Base-by-base conservation (phyloP, 92 coral and sea anemone species). In the Phenganax subtilis region DNA sequence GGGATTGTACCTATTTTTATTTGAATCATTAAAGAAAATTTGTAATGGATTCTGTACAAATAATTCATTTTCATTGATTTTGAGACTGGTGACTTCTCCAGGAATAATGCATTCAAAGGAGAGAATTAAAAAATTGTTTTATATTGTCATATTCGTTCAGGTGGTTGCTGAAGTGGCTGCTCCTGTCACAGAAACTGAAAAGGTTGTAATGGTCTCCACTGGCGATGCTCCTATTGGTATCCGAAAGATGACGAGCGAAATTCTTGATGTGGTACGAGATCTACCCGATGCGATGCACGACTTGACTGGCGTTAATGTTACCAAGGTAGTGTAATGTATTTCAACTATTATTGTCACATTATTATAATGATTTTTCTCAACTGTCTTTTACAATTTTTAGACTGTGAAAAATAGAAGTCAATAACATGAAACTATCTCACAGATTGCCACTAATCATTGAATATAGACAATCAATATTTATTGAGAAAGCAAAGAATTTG, bases 141-240 rank as follows among this genome's bases (percentile, higher is more conserved):
- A 16, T 70, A 6, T 54, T 54, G 16, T 51, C 15, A 9, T 53
- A 31, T 65, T 10, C 5, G 47, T 37, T 15, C 76, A 94, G 98
- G 91, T 94, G 90, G 96, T 94, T 57, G 98, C 98, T 28, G 98
- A 94, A 76, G 83, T 94, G 11, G 98, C 98, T 61, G 96, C 98
- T 10, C 98, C 98, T 5, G 80, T 92, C 10, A 31, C 91, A 9
- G 89, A 87, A 77, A 88, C 92, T 62, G 90, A 92, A 72, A 94
- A 94, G 94, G 92, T 94, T 71, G 90, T 91, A 12, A 94, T 94
- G 98, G 93, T 94, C 28, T 94, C 98, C 5, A 87, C 86, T 75
- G 98, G 97, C 10, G 89, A 88, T 85, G 90, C 91, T 74, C 96
- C 90, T 12, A 75, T 94, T 75, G 98, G 98, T 6, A 93, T 97